These are phyloP conservation scores for Charaxes varanes DNA, from an alignment of 1,140 invertebrate species.

Conservation along the genomic window DNA sequence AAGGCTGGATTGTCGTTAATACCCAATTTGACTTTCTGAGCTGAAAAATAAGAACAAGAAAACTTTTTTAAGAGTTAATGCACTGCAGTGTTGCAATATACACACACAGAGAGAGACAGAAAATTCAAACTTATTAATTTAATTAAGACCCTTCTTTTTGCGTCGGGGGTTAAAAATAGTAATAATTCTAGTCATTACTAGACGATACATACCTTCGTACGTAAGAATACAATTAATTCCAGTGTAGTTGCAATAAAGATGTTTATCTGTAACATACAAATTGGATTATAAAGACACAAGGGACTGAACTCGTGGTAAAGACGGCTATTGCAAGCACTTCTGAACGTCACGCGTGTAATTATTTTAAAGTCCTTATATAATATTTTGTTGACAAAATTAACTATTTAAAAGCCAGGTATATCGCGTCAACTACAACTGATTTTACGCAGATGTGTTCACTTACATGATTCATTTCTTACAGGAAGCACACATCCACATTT, in stretches of 20 bases:
- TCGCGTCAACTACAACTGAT: neutral
- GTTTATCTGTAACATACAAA: constrained; percentile 63
- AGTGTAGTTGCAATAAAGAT: constrained; percentile 64
- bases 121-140: too few relatives aligned
- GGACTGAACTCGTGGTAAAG: too few relatives aligned
- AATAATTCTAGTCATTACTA: neutral
- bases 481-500: constrained; percentile 74
- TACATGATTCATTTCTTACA: constrained; percentile 54
- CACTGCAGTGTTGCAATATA: too few relatives aligned
- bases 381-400: too few relatives aligned
- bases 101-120: too few relatives aligned
- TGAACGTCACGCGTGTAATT: too few relatives aligned
- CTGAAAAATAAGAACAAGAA: constrained; percentile 17
- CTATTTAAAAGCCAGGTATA: too few relatives aligned
- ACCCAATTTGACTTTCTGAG: constrained; percentile 20
- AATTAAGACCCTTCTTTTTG: too few relatives aligned
- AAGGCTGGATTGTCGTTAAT: constrained; percentile 2
- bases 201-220: constrained; percentile 56
- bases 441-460: constrained; percentile 16
- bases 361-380: too few relatives aligned
- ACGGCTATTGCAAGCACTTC: too few relatives aligned
- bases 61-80: too few relatives aligned
- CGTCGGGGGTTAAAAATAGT: too few relatives aligned
- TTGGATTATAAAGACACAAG: neutral
- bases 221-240: constrained; percentile 71